phyloP scores from a whole-genome alignment of 2,113 vertebrate species.

The Hiodon tergisus region DNA sequence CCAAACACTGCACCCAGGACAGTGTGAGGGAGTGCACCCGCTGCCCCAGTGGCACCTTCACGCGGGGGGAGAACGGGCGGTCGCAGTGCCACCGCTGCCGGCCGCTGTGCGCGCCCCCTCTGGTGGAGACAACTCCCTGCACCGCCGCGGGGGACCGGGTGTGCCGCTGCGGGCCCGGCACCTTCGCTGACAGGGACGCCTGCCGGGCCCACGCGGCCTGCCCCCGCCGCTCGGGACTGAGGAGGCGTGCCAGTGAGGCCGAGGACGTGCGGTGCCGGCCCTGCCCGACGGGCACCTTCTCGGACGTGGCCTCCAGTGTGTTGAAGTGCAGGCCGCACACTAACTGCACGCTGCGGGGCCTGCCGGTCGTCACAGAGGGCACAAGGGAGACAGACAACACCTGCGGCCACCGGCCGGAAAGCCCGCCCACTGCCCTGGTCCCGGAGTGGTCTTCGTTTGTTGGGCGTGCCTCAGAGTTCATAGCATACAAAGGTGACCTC shows the following conservation, averaged over 20 bases:
- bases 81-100: slow-evolving; percentile 82
- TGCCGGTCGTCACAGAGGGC: slow-evolving; percentile 67
- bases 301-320: slow-evolving; percentile 71
- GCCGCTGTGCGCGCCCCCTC: slow-evolving; percentile 65
- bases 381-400: slow-evolving; percentile 76
- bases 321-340: slow-evolving; percentile 76
- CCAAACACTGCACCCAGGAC: slow-evolving; percentile 73
- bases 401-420: slow-evolving; percentile 61
- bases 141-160: slow-evolving; percentile 75
- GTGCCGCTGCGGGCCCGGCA: slow-evolving; percentile 77
- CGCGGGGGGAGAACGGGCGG: slow-evolving; percentile 82
- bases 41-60: slow-evolving; percentile 78
- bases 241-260: slow-evolving; percentile 74
- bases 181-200: slow-evolving; percentile 61
- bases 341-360: slow-evolving; percentile 74
- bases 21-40: slow-evolving; percentile 82
- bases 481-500: slow-evolving; percentile 62
- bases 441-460: neutral
- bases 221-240: slow-evolving; percentile 77
- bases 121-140: slow-evolving; percentile 76
- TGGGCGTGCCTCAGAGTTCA: slow-evolving; percentile 38
- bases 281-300: slow-evolving; percentile 83
- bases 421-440: slow-evolving; percentile 10
- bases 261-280: slow-evolving; percentile 82
- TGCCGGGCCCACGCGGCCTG: slow-evolving; percentile 75